Conservation (phyloP, 2,888 invertebrate genomes). For the Erebia ligea region DNA sequence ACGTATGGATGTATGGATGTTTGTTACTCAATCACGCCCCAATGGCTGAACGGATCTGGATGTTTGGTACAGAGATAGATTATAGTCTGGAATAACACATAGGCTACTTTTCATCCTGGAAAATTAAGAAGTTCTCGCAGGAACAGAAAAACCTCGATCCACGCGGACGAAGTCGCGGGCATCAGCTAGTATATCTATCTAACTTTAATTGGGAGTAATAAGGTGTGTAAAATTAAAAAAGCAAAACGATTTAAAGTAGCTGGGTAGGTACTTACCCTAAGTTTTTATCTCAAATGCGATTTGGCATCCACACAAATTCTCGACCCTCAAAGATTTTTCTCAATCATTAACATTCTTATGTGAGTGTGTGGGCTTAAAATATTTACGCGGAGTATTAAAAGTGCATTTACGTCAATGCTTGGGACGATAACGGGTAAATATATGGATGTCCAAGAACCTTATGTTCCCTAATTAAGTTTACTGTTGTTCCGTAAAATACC, state of each 20-base stretch:
- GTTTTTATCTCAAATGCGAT: conserved; percentile 12
- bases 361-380: conserved; percentile 34
- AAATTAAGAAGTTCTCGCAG: too few species aligned
- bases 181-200: too few species aligned
- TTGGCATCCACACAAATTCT: conserved; percentile 12
- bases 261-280: background rate
- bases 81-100: too few species aligned
- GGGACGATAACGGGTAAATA: conserved; percentile 12
- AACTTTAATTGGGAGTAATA: too few species aligned
- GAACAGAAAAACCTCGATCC: too few species aligned
- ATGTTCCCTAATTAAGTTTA: conserved; percentile 25
- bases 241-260: background rate
- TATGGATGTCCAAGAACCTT: conserved; percentile 10
- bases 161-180: too few species aligned
- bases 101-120: too few species aligned
- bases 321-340: conserved; percentile 24
- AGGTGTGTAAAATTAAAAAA: background rate
- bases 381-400: conserved; percentile 32
- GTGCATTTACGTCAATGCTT: conserved; percentile 23
- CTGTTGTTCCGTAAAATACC: conserved; percentile 39
- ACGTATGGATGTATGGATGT: too few species aligned
- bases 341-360: conserved; percentile 33
- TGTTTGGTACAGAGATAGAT: too few species aligned
- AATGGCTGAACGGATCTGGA: too few species aligned
- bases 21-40: too few species aligned